Evolutionary conservation across 2,888 invertebrate genomes (phyloP).

Genomic region (Caenorhabditis angaria): DNA sequence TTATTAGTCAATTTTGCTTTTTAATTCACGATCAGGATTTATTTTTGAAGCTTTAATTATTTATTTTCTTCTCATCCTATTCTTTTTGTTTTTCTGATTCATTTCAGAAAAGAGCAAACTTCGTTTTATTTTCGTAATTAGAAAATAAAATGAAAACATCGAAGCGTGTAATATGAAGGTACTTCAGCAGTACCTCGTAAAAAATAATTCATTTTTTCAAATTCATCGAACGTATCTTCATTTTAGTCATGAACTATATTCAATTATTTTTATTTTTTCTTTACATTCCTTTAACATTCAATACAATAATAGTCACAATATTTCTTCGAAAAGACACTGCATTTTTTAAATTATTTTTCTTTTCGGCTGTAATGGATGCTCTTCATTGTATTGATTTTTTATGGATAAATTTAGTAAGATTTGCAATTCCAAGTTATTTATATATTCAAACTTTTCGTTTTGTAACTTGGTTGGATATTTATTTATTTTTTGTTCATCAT

Average conservation of each 20-base stretch:
- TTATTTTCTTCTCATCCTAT: too few species aligned
- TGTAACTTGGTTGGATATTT: neutral
- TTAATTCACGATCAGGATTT: conserved; percentile 9
- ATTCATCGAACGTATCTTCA: neutral
- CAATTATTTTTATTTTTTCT: neutral
- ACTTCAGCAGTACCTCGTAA: too few species aligned
- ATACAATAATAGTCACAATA: neutral
- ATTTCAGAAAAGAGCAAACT: too few species aligned
- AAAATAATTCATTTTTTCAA: too few species aligned
- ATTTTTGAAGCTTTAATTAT: too few species aligned
- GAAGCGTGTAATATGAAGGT: too few species aligned
- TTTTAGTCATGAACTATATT: neutral
- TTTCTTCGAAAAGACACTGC: neutral
- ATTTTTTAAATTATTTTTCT: neutral
- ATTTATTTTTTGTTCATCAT: conserved; percentile 1
- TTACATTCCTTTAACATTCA: neutral
- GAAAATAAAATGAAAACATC: too few species aligned
- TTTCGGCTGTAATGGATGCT: neutral
- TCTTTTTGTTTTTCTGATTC: too few species aligned
- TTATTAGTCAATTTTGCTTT: conserved; percentile 37
- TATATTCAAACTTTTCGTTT: neutral
- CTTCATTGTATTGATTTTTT: neutral
- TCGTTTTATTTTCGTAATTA: too few species aligned
- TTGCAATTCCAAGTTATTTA: neutral
- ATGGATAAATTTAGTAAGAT: neutral